A percentile compares a stretch with the other conserved stretches of the same genome.
Conservation (phyloP, 2,888 invertebrate genomes). For the Axea sp. region DNA sequence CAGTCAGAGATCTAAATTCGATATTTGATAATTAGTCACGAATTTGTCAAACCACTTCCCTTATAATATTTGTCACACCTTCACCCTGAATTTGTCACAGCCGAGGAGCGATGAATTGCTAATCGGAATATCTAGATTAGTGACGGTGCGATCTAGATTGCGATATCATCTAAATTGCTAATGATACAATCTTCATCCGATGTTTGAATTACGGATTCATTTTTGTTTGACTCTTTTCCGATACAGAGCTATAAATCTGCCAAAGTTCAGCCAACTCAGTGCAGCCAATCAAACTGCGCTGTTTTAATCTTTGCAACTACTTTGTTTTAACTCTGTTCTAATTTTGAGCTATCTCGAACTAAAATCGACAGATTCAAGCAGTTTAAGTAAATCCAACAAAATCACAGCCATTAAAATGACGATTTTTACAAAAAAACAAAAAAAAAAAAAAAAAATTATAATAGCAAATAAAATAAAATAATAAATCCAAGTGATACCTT, state of each 20-base stretch:
- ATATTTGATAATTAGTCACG: slow-evolving; percentile 49
- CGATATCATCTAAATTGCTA: slow-evolving; percentile 56
- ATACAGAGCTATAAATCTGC: slow-evolving; percentile 48
- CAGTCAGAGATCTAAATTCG: slow-evolving; percentile 37
- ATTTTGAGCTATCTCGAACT: slow-evolving; percentile 28
- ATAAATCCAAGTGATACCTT: too few species aligned
- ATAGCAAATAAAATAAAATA: too few species aligned
- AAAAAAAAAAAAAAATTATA: too few species aligned
- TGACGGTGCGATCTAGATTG: slow-evolving; percentile 45
- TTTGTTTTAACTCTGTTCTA: slow-evolving; percentile 47
- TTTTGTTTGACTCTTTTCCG: slow-evolving; percentile 38
- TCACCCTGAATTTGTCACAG: slow-evolving; percentile 47
- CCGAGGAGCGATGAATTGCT: slow-evolving; percentile 51
- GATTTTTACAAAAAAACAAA: too few species aligned
- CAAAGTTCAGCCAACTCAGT: slow-evolving; percentile 14
- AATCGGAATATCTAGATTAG: slow-evolving; percentile 52
- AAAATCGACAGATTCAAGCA: slow-evolving; percentile 30
- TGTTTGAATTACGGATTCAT: slow-evolving; percentile 52
- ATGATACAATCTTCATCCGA: slow-evolving; percentile 58
- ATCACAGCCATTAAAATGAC: too few species aligned
- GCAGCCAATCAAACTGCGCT: slow-evolving; percentile 28
- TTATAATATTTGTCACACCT: slow-evolving; percentile 55
- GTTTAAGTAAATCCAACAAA: slow-evolving; percentile 30
- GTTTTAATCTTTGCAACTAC: slow-evolving; percentile 54
- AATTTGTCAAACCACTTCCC: slow-evolving; percentile 47